These are phyloP conservation scores for Pelusios castaneus DNA, from an alignment of 2,113 vertebrate genomes.

Conservation along the genomic window DNA sequence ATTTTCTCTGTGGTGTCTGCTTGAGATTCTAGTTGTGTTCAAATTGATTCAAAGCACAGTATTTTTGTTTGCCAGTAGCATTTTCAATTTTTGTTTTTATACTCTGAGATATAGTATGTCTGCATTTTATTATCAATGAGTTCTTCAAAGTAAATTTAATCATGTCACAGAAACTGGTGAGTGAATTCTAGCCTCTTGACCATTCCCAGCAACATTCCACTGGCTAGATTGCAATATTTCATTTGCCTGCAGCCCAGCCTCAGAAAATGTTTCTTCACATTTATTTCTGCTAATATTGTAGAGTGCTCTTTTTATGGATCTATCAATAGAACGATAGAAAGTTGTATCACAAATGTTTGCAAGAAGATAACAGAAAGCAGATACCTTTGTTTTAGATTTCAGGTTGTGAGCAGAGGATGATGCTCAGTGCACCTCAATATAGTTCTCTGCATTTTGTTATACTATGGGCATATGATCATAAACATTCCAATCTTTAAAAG, in stretches of 20 bases:
- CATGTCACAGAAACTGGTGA: background rate
- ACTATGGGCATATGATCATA: background rate
- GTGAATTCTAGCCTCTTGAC: background rate
- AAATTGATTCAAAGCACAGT: background rate
- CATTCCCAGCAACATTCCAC: background rate
- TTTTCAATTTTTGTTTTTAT: background rate
- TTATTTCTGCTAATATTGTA: background rate
- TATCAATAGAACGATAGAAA: constrained; percentile 21
- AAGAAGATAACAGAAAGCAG: background rate
- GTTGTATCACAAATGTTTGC: background rate
- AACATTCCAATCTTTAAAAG: constrained; percentile 29
- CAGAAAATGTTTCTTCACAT: constrained; percentile 7
- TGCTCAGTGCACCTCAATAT: background rate
- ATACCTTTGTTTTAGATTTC: background rate
- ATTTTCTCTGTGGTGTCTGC: background rate
- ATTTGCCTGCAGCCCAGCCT: background rate
- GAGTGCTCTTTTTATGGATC: background rate
- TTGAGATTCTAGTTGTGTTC: background rate
- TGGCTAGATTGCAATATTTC: background rate
- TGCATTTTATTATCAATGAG: background rate
- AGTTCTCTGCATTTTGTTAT: background rate
- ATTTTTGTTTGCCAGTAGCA: background rate
- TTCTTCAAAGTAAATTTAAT: constrained; percentile 8
- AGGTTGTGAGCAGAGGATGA: background rate
- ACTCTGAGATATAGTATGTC: background rate